Evolutionary conservation across 2,113 vertebrate genomes (phyloP).

Genomic region (Dendrocopos noguchii): DNA sequence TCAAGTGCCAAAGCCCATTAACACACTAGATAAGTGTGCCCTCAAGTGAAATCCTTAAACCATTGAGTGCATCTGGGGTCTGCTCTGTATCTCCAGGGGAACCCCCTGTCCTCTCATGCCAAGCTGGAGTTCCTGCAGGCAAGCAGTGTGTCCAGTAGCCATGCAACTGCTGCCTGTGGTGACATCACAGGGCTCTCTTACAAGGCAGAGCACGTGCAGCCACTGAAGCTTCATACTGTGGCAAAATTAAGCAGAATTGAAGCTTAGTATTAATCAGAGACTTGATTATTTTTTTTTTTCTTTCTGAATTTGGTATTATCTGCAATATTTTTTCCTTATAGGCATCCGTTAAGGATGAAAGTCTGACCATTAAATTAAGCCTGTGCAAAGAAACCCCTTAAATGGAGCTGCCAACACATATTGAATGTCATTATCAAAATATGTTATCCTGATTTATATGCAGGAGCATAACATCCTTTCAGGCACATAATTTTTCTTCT

Average conservation of each 20-base stretch:
- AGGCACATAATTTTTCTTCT: neutral
- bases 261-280: neutral
- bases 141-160: neutral
- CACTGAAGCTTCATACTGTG: neutral
- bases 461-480: neutral
- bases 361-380: neutral
- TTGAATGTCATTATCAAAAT: neutral
- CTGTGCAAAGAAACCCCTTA: neutral
- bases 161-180: fast-evolving
- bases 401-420: neutral
- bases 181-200: neutral
- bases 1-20: neutral
- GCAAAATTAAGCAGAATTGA: neutral
- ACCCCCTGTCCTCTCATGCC: neutral
- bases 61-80: neutral
- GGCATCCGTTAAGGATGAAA: neutral
- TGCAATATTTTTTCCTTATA: neutral
- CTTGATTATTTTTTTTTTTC: neutral
- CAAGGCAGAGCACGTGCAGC: fast-evolving
- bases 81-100: neutral
- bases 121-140: neutral
- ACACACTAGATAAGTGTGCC: neutral
- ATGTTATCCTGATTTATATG: neutral
- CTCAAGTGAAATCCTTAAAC: neutral
- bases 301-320: neutral